phyloP scores from a whole-genome alignment of 1,140 invertebrate species.

The Pinna nobilis region DNA sequence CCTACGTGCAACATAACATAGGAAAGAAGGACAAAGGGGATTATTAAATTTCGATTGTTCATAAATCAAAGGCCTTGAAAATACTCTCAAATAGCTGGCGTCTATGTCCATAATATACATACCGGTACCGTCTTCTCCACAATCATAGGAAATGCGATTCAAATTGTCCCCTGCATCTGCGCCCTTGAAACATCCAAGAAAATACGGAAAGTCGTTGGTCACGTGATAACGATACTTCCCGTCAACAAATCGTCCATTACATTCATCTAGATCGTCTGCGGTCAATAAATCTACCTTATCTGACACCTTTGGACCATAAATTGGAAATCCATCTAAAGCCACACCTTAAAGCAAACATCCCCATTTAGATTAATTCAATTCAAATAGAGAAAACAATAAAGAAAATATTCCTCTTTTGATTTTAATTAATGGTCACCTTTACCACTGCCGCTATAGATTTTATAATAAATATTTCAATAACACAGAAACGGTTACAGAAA shows the following conservation, averaged over 20 bases:
- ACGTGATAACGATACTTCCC: constrained; percentile 35
- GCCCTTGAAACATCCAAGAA: constrained; percentile 16
- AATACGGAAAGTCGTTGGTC: constrained; percentile 32
- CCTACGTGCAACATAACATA: no score
- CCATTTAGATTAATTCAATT: no score
- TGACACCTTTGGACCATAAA: constrained; percentile 34
- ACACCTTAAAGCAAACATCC: constrained; percentile 13
- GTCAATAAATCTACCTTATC: constrained; percentile 12
- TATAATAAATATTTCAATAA: not conserved
- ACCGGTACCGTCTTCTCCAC: constrained; percentile 2
- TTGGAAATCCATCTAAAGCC: constrained; percentile 39
- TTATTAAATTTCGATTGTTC: no score
- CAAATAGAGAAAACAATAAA: no score
- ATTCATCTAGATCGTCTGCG: constrained; percentile 36
- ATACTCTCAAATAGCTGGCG: no score
- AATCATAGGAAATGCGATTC: not conserved
- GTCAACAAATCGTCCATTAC: constrained; percentile 29
- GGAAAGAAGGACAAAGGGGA: no score
- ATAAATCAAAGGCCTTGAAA: no score
- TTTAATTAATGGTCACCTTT: no score
- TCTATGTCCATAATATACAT: no score
- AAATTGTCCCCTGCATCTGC: not conserved
- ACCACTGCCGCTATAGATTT: no score
- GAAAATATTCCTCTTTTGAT: no score
- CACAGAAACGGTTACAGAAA: not conserved